phyloP scores from a whole-genome alignment of 2,113 vertebrate genomes.

The Capreolus pygargus region DNA sequence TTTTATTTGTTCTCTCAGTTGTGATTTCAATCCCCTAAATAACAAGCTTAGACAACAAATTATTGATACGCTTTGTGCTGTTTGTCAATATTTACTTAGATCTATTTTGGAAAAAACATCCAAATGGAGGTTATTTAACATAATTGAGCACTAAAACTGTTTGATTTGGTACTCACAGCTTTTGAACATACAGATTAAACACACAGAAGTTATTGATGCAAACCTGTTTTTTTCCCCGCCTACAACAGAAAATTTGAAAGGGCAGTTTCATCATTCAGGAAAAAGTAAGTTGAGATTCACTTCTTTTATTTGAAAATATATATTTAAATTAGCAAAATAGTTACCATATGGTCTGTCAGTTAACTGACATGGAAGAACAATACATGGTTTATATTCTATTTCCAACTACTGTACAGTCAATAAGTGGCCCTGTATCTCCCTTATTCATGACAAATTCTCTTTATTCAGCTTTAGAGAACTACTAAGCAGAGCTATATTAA shows the following conservation, averaged over 20 bases:
- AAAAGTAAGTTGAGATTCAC: slow-evolving; percentile 16
- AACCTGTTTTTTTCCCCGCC: neutral
- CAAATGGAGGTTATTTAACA: slow-evolving; percentile 64
- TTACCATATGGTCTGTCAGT: neutral
- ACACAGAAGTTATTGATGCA: slow-evolving; percentile 53
- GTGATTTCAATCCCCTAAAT: slow-evolving; percentile 71
- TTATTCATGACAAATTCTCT: slow-evolving; percentile 34
- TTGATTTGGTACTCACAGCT: slow-evolving; percentile 53
- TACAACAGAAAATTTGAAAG: slow-evolving; percentile 17
- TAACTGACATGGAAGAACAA: slow-evolving; percentile 41
- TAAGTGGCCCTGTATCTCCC: neutral
- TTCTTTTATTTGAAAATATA: slow-evolving; percentile 19
- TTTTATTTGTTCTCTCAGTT: slow-evolving; percentile 73
- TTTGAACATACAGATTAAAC: slow-evolving; percentile 52
- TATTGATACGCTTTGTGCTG: slow-evolving; percentile 62
- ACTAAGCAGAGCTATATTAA: neutral
- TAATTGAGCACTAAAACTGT: slow-evolving; percentile 66
- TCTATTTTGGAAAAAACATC: slow-evolving; percentile 56
- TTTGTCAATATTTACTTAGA: slow-evolving; percentile 72
- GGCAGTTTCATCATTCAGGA: slow-evolving; percentile 40
- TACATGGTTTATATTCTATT: slow-evolving; percentile 27
- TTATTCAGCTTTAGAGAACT: neutral
- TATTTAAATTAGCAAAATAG: neutral
- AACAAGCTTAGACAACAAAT: slow-evolving; percentile 68
- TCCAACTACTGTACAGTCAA: slow-evolving; percentile 20